Evolutionary conservation across 2,797 vertebrate species (phyloP).

Genomic region (Phrynocephalus guinanensis): DNA sequence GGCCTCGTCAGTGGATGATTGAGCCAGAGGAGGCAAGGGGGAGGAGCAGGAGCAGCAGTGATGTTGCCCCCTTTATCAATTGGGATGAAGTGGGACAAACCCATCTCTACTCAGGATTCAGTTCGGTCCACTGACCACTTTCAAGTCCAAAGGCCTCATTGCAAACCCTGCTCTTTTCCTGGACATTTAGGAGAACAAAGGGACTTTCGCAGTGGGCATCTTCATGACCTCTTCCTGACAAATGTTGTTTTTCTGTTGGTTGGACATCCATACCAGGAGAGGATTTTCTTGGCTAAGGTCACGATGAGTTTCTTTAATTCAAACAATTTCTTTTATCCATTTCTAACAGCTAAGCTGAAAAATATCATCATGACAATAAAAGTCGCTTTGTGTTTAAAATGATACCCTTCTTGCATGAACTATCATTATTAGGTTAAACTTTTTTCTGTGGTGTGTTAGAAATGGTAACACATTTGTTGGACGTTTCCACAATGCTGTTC

Average conservation of each 20-base stretch:
- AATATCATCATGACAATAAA: slow-evolving; percentile 34
- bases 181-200: neutral
- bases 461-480: slow-evolving; percentile 1
- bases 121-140: too few relatives aligned
- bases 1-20: too few relatives aligned
- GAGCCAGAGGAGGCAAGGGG: too few relatives aligned
- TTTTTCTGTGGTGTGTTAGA: slow-evolving; percentile 14
- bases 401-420: slow-evolving; percentile 18
- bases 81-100: too few relatives aligned
- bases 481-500: neutral
- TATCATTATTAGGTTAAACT: slow-evolving; percentile 26
- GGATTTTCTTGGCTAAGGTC: neutral
- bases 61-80: too few relatives aligned
- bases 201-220: neutral
- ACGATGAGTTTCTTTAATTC: slow-evolving; percentile 46
- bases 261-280: neutral
- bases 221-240: neutral
- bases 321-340: slow-evolving; percentile 57
- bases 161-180: neutral
- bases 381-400: slow-evolving; percentile 5
- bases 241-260: neutral
- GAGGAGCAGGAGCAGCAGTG: too few relatives aligned
- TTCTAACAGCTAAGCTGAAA: slow-evolving; percentile 44
- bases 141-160: neutral
- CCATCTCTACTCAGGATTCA: too few relatives aligned